phyloP scores from a whole-genome alignment of 2,113 vertebrate genomes.

The Larimichthys polyactis region DNA sequence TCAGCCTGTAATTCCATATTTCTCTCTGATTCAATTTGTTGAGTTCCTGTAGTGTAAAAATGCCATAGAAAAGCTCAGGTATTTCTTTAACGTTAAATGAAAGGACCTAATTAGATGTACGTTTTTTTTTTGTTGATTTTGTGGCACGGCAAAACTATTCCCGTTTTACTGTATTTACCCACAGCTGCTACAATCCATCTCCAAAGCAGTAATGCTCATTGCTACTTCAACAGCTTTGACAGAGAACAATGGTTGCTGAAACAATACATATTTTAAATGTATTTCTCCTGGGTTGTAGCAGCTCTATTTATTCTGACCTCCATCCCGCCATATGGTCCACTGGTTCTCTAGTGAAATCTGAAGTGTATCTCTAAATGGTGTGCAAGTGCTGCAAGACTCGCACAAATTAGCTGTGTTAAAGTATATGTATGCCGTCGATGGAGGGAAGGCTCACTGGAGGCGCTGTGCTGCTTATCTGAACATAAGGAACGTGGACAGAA shows the following conservation, averaged over 20 bases:
- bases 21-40: slow-evolving; percentile 50
- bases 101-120: slow-evolving; percentile 48
- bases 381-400: slow-evolving; percentile 77
- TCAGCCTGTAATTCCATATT: slow-evolving; percentile 53
- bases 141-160: slow-evolving; percentile 35
- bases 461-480: slow-evolving; percentile 82
- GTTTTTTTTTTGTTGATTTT: slow-evolving; percentile 6
- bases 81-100: slow-evolving; percentile 44
- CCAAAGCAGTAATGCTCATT: slow-evolving; percentile 35
- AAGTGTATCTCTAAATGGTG: slow-evolving; percentile 82
- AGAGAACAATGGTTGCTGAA: slow-evolving; percentile 52
- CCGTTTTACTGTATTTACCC: slow-evolving; percentile 37
- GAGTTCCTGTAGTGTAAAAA: slow-evolving; percentile 24
- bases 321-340: slow-evolving; percentile 51
- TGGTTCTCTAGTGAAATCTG: slow-evolving; percentile 74
- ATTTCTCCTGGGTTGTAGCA: slow-evolving; percentile 63
- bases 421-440: slow-evolving; percentile 70
- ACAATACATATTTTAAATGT: slow-evolving; percentile 66
- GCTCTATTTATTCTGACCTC: slow-evolving; percentile 73
- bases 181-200: slow-evolving; percentile 31
- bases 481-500: slow-evolving; percentile 80
- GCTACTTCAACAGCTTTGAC: slow-evolving; percentile 51
- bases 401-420: slow-evolving; percentile 81
- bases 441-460: slow-evolving; percentile 79
- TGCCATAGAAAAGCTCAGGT: slow-evolving; percentile 2